Percentiles rank a stretch among this genome's conserved stretches.
Conservation (phyloP, 2,797 vertebrate genomes). For the Semaprochilodus insignis region DNA sequence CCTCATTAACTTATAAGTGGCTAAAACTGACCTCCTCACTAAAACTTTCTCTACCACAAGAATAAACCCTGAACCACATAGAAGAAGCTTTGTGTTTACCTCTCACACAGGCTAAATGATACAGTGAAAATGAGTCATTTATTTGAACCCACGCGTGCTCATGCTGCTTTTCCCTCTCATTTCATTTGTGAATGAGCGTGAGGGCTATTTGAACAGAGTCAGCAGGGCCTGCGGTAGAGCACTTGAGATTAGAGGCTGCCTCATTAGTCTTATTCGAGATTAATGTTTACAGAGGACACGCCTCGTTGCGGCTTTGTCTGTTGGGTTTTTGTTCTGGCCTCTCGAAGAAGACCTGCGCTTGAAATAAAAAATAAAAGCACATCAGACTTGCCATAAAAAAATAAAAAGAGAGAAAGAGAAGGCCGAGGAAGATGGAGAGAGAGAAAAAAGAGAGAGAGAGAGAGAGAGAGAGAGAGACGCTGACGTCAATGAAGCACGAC, state of each 20-base stretch:
- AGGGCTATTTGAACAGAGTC: slow-evolving; percentile 58
- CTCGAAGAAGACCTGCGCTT: slow-evolving; percentile 62
- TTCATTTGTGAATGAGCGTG: slow-evolving; percentile 51
- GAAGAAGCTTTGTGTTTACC: slow-evolving; percentile 32
- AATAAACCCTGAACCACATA: slow-evolving; percentile 7
- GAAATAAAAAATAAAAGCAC: slow-evolving; percentile 65
- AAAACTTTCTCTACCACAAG: background rate
- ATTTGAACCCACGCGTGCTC: slow-evolving; percentile 38
- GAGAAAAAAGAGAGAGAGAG: background rate
- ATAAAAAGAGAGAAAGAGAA: slow-evolving; percentile 42
- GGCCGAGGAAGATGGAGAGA: slow-evolving; percentile 4
- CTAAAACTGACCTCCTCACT: background rate
- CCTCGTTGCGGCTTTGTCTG: slow-evolving; percentile 53
- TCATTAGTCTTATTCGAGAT: slow-evolving; percentile 60
- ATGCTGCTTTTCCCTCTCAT: slow-evolving; percentile 48
- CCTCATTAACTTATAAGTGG: background rate
- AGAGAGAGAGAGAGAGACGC: slow-evolving; percentile 31
- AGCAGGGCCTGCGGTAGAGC: slow-evolving; percentile 49
- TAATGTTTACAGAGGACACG: slow-evolving; percentile 56
- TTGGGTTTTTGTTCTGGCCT: slow-evolving; percentile 63
- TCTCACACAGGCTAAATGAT: slow-evolving; percentile 37
- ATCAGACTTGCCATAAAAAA: slow-evolving; percentile 58
- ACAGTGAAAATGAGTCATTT: slow-evolving; percentile 47
- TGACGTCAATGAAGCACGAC: slow-evolving; percentile 79
- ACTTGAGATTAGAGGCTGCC: slow-evolving; percentile 59